Conservation (phyloP, 2,113 vertebrate genomes). For the Hypomesus transpacificus region DNA sequence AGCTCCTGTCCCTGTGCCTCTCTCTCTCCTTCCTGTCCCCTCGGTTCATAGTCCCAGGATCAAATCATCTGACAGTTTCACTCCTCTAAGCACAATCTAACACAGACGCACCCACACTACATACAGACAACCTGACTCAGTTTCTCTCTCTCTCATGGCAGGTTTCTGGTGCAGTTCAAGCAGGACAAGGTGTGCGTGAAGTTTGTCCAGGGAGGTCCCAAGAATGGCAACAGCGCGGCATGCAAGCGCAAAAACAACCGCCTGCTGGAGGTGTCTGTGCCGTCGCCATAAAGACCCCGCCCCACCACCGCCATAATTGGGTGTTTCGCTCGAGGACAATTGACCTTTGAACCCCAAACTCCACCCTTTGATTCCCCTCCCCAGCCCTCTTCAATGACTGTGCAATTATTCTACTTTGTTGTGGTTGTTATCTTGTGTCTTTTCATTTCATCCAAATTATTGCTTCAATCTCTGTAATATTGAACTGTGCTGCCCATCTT, state of each 20-base stretch:
- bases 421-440: conserved; percentile 56
- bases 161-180: conserved; percentile 96
- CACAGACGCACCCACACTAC: too few relatives aligned
- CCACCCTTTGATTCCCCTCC: conserved; percentile 28
- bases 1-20: background rate
- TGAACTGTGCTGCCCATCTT: conserved; percentile 24
- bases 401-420: conserved; percentile 73
- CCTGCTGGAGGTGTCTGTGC: conserved; percentile 93
- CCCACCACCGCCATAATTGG: conserved; percentile 10
- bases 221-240: conserved; percentile 83
- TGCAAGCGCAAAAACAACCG: conserved; percentile 99
- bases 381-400: conserved; percentile 53
- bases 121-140: too few relatives aligned
- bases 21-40: conserved; percentile 4
- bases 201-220: conserved; percentile 87
- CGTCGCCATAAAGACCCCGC: conserved; percentile 56
- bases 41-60: background rate
- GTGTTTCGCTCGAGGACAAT: conserved; percentile 57
- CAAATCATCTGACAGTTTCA: background rate
- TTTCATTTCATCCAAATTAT: conserved; percentile 53
- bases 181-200: conserved; percentile 98
- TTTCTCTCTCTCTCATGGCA: conserved; percentile 53
- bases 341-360: conserved; percentile 31
- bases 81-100: too few relatives aligned
- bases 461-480: conserved; percentile 35